Evolutionary conservation across 2,797 vertebrate species (phyloP).

Genomic region (Lutjanus campechanus): DNA sequence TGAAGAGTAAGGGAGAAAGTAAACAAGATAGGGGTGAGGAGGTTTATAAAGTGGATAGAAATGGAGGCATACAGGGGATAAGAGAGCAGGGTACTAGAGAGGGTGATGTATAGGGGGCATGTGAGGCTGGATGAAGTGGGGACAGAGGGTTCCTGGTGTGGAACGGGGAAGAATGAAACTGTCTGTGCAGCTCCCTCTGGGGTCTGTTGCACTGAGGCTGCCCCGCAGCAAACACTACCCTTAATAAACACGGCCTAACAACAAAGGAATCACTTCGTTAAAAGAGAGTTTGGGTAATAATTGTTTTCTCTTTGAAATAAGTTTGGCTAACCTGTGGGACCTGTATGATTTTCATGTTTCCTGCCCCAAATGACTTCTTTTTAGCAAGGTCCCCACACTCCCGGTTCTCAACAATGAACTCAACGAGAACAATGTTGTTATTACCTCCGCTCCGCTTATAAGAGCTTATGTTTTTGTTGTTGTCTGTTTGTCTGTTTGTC

Average conservation of each 20-base stretch:
- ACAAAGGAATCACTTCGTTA: constrained; percentile 37
- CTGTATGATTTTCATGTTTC: background rate
- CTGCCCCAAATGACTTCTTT: background rate
- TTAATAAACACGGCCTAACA: constrained; percentile 42
- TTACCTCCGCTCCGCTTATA: too few relatives aligned
- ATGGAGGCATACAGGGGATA: background rate
- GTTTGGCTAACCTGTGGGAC: background rate
- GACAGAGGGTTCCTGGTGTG: background rate
- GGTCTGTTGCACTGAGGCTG: constrained; percentile 26
- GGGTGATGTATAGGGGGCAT: background rate
- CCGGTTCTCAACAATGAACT: background rate
- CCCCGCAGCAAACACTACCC: constrained; percentile 25
- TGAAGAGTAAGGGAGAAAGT: background rate
- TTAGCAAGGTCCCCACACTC: too few relatives aligned
- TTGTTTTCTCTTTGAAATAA: background rate
- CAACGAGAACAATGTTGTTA: background rate
- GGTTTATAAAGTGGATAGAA: background rate
- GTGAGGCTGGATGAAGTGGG: constrained; percentile 9
- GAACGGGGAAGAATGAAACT: background rate
- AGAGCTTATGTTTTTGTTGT: too few relatives aligned
- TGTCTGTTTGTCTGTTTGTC: too few relatives aligned
- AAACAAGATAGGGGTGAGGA: background rate
- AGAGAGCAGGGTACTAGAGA: background rate
- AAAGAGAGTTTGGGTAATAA: background rate
- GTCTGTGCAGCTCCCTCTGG: constrained; percentile 34